Base-by-base conservation (phyloP, 2,888 invertebrate species). In the Adineta ricciae region DNA sequence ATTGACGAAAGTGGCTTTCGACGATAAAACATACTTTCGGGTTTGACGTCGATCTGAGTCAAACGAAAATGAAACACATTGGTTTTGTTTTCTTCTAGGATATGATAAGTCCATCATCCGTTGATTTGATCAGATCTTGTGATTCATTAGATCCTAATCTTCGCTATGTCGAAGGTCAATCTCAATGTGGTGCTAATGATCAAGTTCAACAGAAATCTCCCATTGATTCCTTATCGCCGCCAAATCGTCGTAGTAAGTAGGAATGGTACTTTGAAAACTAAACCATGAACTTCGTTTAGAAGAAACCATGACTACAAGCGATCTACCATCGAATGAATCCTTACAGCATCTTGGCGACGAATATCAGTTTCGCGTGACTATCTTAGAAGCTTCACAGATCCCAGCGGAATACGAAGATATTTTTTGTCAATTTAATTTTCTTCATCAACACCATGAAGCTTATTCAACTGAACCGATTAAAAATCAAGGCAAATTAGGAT, bases 391-490 rank as follows among this genome's bases (percentile, higher is more conserved):
- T 0, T 95, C 96, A 88, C 95, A 95, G 87, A 95, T 99, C 88
- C 94, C 96, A 52, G 94, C 95, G 0, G 97, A 98, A 91, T 99
- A 97, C 90, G 96, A 97, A 0, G 99, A 99, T 90, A 96, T 99
- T 84, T 99, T 99, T 92, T 98, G 98, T 91, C 99, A 99, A 92
- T 99, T 99, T 92, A 98, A 98, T 90, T 99, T 99, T 92, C 92
- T 98, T 86, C 97, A 99, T 91, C 94, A 97, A 88, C 96, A 97
- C 90, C 97, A 99, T 91, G 99, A 99, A 91, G 97, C 98, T 49
- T 99, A 99, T 92, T 98, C 98, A 86, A 99, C 99, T 8, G 99
- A 99, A 90, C 98, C 99, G 1, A 95, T 98, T 38, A 98, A 97
- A 91, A 98, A 98, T 91, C 94, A 95, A 9, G 96, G 96, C 87